phyloP scores from a whole-genome alignment of 2,113 vertebrate species.

The Pelecanoides urinatrix region DNA sequence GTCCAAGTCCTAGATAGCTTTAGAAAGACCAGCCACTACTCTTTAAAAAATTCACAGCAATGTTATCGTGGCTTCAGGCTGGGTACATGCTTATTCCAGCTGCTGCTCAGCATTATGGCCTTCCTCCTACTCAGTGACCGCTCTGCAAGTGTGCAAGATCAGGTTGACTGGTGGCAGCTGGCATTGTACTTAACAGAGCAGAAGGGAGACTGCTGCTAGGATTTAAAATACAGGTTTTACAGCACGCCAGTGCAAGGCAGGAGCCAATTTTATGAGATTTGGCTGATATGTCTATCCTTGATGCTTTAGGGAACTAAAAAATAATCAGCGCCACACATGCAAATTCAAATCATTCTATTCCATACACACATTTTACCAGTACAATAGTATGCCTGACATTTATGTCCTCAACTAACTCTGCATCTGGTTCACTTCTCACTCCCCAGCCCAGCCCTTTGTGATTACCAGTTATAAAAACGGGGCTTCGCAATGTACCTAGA shows the following conservation, averaged over 20 bases:
- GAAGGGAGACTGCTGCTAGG: conserved; percentile 1
- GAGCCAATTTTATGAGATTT: conserved; percentile 21
- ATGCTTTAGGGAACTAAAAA: conserved; percentile 1
- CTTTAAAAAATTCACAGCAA: not conserved
- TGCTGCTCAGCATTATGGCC: not conserved
- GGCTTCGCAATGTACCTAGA: not conserved
- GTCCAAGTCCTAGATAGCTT: not conserved
- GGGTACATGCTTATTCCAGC: not conserved
- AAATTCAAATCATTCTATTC: not conserved
- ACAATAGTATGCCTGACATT: not conserved
- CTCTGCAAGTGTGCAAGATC: not conserved
- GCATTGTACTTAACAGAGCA: not conserved
- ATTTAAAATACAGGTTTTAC: conserved; percentile 11
- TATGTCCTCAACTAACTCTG: not conserved
- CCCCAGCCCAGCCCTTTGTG: not conserved
- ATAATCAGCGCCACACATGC: not conserved
- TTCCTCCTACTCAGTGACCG: not conserved
- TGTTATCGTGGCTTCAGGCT: not conserved
- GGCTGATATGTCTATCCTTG: not conserved
- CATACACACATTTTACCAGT: not conserved
- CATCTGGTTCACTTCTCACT: not conserved
- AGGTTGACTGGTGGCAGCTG: not conserved
- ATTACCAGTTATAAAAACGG: not conserved
- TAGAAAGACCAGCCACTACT: not conserved
- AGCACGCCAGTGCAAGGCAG: not conserved